Evolutionary conservation across 2,113 vertebrate genomes (phyloP), one percentile per base, ranked within the genome.

Genomic region (Steatornis caripensis): DNA sequence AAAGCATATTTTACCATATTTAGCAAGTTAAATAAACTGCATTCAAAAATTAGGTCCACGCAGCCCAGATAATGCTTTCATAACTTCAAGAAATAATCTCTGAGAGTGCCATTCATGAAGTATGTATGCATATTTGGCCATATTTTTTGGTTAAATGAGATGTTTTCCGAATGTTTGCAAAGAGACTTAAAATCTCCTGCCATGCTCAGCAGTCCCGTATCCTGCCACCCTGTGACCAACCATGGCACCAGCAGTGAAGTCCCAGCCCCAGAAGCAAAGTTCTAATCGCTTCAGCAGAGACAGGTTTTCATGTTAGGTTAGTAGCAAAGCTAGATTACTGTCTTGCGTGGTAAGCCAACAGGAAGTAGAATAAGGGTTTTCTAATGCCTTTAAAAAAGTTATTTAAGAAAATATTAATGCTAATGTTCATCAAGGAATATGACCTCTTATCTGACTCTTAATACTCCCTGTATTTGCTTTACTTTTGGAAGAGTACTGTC

Each of bases 401-500:
- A 92, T 66, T 34, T 49, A 0, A 39, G n/a, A 0, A 39, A 85
- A 24, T 39, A 64, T 37, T 69, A 65, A 45, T 83, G 18, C 13
- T 84, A 18, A 37, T 36, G 15, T 77, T 83, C 26, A 30, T 39
- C 21, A 58, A 74, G 23, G 29, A 84, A 45, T 74, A 37, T 32
- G 36, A 39, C 20, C 66, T 79, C 26, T 72, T 78, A 48, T 55
- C 34, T 82, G 43, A 45, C 15, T 93, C 13, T 70, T 86, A 91
- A 62, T 89, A 75, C 51, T 84, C 13, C 15, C 43, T 82, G 10
- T 76, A 68, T 95, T 96, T 92, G 17, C 65, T 94, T 95, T 96
- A n/a, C 20, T 90, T 93, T 69, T 89, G 58, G 74, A 89, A 60
- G 49, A 53, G 13, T 39, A 68, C 8, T 58, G 46, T 45, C 10